Percentiles rank a stretch among this genome's conserved stretches.
Conservation (phyloP, 2,113 vertebrate species). For the Kryptolebias marmoratus region DNA sequence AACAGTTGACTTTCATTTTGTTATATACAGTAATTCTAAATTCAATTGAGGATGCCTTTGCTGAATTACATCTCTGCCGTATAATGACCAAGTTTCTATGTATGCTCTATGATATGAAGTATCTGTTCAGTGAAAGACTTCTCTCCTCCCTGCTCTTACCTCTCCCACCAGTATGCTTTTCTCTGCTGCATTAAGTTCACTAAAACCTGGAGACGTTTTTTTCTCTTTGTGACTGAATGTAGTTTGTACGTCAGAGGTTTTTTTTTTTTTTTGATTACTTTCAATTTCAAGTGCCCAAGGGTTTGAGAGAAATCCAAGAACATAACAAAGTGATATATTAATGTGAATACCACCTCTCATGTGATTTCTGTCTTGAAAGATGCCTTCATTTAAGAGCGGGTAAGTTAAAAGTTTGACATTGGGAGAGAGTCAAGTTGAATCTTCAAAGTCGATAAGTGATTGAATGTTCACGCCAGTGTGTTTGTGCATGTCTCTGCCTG, state of each 20-base stretch:
- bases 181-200: neutral
- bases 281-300: conserved; percentile 11
- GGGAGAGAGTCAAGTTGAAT: neutral
- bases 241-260: neutral
- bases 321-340: conserved; percentile 50
- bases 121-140: conserved; percentile 2
- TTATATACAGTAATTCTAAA: too few species aligned
- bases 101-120: neutral
- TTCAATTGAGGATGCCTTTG: neutral
- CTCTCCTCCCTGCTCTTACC: neutral
- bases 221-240: conserved; percentile 4
- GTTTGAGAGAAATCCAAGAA: neutral
- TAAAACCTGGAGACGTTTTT: conserved; percentile 14
- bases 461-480: neutral
- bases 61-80: neutral
- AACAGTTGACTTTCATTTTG: too few species aligned
- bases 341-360: conserved; percentile 9
- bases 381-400: conserved; percentile 3
- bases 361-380: conserved; percentile 20
- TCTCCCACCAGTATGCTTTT: conserved; percentile 1
- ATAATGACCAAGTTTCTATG: neutral
- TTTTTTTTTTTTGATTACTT: conserved; percentile 12
- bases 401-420: conserved; percentile 26
- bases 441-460: conserved; percentile 22
- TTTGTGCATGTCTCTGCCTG: conserved; percentile 3